A percentile compares a stretch with the other conserved stretches of the same genome.
Evolutionary conservation across 2,797 vertebrate species (phyloP).

Genomic region (Pampus argenteus): DNA sequence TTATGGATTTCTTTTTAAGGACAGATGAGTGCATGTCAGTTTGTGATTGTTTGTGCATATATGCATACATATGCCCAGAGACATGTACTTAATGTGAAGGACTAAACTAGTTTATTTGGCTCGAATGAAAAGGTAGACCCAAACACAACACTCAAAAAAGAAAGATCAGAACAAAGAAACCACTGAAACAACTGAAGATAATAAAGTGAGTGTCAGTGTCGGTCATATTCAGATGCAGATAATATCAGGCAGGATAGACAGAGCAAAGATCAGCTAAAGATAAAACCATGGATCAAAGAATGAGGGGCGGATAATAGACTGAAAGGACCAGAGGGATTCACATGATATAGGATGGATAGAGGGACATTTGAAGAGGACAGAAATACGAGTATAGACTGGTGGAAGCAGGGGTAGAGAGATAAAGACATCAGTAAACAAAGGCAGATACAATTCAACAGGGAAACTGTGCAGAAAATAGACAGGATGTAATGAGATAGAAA

Average conservation of each 20-base stretch:
- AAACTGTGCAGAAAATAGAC: constrained; percentile 5
- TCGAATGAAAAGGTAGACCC: background rate
- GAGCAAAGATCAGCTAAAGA: constrained; percentile 53
- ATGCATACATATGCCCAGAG: no score
- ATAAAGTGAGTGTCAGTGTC: constrained; percentile 10
- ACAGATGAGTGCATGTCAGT: background rate
- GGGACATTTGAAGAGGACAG: constrained; percentile 15
- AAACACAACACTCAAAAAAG: constrained; percentile 9
- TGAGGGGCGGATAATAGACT: constrained; percentile 21
- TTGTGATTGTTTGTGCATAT: background rate
- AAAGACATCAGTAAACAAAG: constrained; percentile 36
- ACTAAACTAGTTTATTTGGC: background rate
- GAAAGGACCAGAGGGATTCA: constrained; percentile 41
- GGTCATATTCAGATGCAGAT: constrained; percentile 35
- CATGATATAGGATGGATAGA: constrained; percentile 20
- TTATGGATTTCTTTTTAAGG: background rate
- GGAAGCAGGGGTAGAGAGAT: constrained; percentile 15
- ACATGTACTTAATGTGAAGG: background rate
- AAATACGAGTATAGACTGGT: background rate
- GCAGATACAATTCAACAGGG: constrained; percentile 6
- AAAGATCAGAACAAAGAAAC: constrained; percentile 21
- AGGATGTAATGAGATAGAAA: constrained; percentile 2
- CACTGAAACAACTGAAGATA: constrained; percentile 29
- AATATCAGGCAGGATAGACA: constrained; percentile 33
- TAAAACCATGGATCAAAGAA: constrained; percentile 48